These are phyloP conservation scores for Pseudococcus longispinus DNA, from an alignment of 2,888 invertebrate genomes.

Conservation along the genomic window DNA sequence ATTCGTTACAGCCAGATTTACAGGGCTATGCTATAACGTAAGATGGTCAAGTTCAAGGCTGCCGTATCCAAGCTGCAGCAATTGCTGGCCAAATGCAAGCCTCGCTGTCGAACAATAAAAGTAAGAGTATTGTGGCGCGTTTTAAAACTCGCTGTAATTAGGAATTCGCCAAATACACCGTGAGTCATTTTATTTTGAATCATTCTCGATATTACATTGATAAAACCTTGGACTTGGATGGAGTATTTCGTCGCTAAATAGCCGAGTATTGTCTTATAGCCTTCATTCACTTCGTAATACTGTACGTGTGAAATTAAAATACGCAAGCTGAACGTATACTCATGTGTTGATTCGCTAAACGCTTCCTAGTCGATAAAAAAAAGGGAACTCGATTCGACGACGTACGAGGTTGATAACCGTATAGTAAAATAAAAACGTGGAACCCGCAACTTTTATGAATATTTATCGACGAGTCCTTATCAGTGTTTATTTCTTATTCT, in stretches of 20 bases:
- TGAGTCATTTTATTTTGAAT: neutral
- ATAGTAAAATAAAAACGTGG: neutral
- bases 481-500: neutral
- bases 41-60: conserved; percentile 3
- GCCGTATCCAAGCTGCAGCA: neutral
- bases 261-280: neutral
- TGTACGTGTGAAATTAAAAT: neutral
- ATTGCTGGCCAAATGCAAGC: neutral
- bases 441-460: neutral
- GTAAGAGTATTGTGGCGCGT: neutral
- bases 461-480: neutral
- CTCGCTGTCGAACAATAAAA: neutral
- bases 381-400: neutral
- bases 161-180: neutral
- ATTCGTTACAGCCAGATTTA: neutral
- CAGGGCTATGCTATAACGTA: neutral
- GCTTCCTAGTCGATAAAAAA: neutral
- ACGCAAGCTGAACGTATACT: neutral
- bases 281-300: neutral
- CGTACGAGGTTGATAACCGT: neutral
- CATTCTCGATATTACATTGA: neutral
- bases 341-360: no score
- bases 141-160: neutral
- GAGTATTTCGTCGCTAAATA: neutral
- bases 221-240: neutral